These are phyloP conservation scores for Callionymus lyra DNA, from an alignment of 2,113 vertebrate species.

Conservation along the genomic window DNA sequence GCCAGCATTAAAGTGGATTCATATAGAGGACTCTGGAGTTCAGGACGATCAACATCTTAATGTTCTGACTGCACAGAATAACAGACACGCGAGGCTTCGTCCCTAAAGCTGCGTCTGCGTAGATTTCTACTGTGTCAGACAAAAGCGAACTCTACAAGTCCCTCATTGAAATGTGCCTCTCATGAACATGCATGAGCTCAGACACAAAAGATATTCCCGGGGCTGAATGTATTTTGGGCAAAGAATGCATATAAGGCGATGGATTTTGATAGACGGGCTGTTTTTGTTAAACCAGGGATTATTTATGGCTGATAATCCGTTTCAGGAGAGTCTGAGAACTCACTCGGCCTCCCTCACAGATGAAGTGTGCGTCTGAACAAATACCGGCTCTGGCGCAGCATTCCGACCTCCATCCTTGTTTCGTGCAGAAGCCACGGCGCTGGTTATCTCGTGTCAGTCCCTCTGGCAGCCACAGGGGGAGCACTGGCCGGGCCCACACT, in stretches of 20 bases:
- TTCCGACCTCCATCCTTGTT: constrained; percentile 15
- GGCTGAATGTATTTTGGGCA: constrained; percentile 2
- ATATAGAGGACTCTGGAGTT: background rate
- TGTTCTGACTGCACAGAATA: no score
- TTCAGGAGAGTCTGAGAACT: constrained; percentile 15
- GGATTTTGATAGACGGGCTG: constrained; percentile 27
- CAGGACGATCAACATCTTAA: no score
- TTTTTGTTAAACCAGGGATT: constrained; percentile 20
- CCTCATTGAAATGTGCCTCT: constrained; percentile 3
- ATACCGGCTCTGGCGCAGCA: constrained; percentile 15
- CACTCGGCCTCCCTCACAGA: constrained; percentile 14
- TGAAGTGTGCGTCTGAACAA: constrained; percentile 12
- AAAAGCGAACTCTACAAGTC: constrained; percentile 1
- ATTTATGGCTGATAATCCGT: constrained; percentile 26
- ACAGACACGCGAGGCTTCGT: background rate
- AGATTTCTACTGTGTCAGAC: background rate
- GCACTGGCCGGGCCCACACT: constrained; percentile 39
- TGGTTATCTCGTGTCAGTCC: constrained; percentile 23
- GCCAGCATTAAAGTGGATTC: background rate
- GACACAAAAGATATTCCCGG: constrained; percentile 8
- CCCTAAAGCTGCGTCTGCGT: constrained; percentile 3
- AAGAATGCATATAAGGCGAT: constrained; percentile 8
- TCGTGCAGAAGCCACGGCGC: constrained; percentile 1
- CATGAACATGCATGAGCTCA: constrained; percentile 5
- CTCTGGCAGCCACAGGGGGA: constrained; percentile 57